Evolutionary conservation across 2,888 invertebrate species (phyloP).

Genomic region (Deroplatys truncata): DNA sequence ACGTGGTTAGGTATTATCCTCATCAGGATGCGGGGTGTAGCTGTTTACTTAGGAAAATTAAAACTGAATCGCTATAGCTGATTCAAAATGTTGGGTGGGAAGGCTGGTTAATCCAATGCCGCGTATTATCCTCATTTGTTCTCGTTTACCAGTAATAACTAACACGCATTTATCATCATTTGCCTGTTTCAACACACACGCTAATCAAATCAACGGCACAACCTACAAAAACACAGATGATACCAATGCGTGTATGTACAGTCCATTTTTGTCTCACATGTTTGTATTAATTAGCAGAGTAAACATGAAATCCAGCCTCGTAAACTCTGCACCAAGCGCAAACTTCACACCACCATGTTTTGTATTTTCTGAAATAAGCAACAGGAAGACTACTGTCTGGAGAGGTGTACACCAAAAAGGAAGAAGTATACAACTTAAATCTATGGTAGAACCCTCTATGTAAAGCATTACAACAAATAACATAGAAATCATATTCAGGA

Average conservation of each 20-base stretch:
- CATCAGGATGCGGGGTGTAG: too few species aligned
- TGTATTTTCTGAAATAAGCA: background rate
- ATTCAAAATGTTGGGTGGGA: too few species aligned
- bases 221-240: background rate
- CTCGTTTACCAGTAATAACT: background rate
- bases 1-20: too few species aligned
- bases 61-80: too few species aligned
- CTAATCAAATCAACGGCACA: background rate
- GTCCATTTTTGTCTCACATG: background rate
- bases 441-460: too few species aligned
- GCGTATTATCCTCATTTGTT: background rate
- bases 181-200: background rate
- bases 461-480: too few species aligned
- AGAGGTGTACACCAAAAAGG: background rate
- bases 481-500: too few species aligned
- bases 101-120: too few species aligned
- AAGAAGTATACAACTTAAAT: background rate
- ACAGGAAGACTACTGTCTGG: background rate
- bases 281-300: background rate
- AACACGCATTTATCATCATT: background rate
- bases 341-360: background rate
- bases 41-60: too few species aligned
- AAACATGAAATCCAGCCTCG: background rate
- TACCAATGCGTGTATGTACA: background rate
- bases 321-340: background rate